These are phyloP conservation scores for Equus quagga DNA, from an alignment of 2,113 vertebrate species.

Conservation along the genomic window DNA sequence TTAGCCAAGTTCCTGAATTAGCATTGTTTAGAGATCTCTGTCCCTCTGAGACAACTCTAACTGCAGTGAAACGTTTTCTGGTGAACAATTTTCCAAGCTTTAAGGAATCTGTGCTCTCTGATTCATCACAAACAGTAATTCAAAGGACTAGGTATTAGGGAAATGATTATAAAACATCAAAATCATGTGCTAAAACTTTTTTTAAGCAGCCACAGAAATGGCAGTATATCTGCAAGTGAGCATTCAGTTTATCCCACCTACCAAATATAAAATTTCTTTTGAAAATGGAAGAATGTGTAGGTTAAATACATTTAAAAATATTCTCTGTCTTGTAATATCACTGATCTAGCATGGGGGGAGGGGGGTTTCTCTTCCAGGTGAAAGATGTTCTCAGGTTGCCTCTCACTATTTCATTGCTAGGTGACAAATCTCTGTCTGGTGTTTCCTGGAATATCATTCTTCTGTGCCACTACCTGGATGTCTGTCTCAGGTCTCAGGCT, in stretches of 20 bases:
- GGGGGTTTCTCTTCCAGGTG: neutral
- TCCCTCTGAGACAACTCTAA: slow-evolving; percentile 10
- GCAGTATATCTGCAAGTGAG: neutral
- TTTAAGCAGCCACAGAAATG: neutral
- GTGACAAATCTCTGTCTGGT: neutral
- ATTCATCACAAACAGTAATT: slow-evolving; percentile 29
- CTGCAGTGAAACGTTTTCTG: slow-evolving; percentile 31
- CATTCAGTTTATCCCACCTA: neutral
- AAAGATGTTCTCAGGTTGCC: neutral
- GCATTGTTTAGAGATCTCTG: slow-evolving; percentile 62
- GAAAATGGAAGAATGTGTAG: neutral
- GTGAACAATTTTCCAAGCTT: slow-evolving; percentile 36
- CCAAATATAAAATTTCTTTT: neutral
- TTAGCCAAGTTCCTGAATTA: slow-evolving; percentile 48
- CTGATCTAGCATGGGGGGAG: neutral
- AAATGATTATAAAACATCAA: slow-evolving; percentile 35
- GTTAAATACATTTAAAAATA: neutral
- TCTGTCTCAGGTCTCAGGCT: neutral
- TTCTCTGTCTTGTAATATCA: neutral
- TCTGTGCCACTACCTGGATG: neutral
- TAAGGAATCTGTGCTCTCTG: slow-evolving; percentile 33
- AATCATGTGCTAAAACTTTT: neutral
- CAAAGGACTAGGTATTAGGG: slow-evolving; percentile 24
- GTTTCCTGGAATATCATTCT: neutral
- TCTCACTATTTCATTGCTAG: neutral